Percentiles rank a stretch among this genome's conserved stretches.
Conservation (phyloP, 2,888 invertebrate genomes). For the Augochlorella aurata region DNA sequence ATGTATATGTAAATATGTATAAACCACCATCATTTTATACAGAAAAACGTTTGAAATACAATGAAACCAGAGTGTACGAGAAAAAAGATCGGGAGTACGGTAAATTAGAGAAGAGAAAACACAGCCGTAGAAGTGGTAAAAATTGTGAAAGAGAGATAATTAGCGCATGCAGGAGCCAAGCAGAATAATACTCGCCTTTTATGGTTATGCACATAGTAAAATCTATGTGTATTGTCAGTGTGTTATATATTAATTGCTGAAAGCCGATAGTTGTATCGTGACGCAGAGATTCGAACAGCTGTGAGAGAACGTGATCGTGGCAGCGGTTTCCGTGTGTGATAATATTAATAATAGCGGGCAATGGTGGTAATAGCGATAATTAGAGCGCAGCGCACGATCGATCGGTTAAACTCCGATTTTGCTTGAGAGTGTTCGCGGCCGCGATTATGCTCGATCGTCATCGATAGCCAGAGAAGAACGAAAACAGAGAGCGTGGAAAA, state of each 20-base stretch:
- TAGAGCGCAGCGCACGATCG: constrained; percentile 35
- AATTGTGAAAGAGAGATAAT: constrained; percentile 46
- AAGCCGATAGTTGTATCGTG: constrained; percentile 40
- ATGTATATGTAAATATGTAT: constrained; percentile 40
- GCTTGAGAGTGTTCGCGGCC: constrained; percentile 24
- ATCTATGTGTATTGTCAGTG: constrained; percentile 40
- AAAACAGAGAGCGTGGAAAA: neutral
- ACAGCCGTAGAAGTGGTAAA: constrained; percentile 29
- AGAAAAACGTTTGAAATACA: constrained; percentile 55
- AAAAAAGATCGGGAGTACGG: constrained; percentile 6
- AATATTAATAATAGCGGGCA: constrained; percentile 40
- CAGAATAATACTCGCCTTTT: constrained; percentile 71
- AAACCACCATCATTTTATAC: constrained; percentile 67
- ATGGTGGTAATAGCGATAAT: constrained; percentile 45
- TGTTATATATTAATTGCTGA: constrained; percentile 49
- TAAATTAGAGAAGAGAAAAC: constrained; percentile 26
- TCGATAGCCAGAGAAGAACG: neutral
- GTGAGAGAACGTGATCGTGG: constrained; percentile 31
- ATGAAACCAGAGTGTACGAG: constrained; percentile 47
- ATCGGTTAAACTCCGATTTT: constrained; percentile 37
- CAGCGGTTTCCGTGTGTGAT: constrained; percentile 36
- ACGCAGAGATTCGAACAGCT: constrained; percentile 47
- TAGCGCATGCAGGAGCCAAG: constrained; percentile 77
- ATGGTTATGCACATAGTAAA: constrained; percentile 69
- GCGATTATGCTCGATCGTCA: neutral